Evolutionary conservation across 37 sponge, comb jelly and placozoan species (phyloP), one percentile per base, ranked within the genome.

Genomic region (Eunapius fragilis): DNA sequence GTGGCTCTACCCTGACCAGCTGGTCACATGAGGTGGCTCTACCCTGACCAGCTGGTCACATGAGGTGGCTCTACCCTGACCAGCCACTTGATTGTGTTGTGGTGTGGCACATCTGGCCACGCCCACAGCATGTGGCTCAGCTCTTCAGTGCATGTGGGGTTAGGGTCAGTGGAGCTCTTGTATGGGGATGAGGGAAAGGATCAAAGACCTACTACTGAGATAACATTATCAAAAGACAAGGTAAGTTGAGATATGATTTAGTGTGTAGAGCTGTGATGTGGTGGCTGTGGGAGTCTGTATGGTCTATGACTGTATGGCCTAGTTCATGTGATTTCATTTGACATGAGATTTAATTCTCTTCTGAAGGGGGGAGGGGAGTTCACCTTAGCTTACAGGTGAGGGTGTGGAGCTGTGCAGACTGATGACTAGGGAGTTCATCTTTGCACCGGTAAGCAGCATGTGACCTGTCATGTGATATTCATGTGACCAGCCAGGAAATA

Each of bases 381-480:
- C 38, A 72, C 25, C 82, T 33, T 35, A 92, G 93, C 68, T 93
- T 25, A 25, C 69, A 13, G 93, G 86, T 17, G 81, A 33, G 31
- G 93, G 87, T 0, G 25, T 76, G 14, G 35, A 47, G 36, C 80
- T 94, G 6, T 86, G 87, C 83, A 68, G 69, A 31, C 47, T 94
- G 13, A 70, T 94, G 10, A 58, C 82, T 9, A 84, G 89, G 58
- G 94, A 94, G 77, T 94, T 94, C 82, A 78, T 90, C 72, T 87
- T 90, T 78, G 83, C 88, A 38, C 87, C 91, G 31, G 94, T 90
- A 72, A 84, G 94, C 67, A 10, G n/a, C 25, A 71, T 25, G 36
- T 69, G 36, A 28, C 26, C 41, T 25, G 36, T 41, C 28, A 80
- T 4, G 10, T 33, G 37, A 77, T 48, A 19, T 7, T 34, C 14